Evolutionary conservation across 2,113 vertebrate genomes (phyloP).

Genomic region (Grallaria varia): DNA sequence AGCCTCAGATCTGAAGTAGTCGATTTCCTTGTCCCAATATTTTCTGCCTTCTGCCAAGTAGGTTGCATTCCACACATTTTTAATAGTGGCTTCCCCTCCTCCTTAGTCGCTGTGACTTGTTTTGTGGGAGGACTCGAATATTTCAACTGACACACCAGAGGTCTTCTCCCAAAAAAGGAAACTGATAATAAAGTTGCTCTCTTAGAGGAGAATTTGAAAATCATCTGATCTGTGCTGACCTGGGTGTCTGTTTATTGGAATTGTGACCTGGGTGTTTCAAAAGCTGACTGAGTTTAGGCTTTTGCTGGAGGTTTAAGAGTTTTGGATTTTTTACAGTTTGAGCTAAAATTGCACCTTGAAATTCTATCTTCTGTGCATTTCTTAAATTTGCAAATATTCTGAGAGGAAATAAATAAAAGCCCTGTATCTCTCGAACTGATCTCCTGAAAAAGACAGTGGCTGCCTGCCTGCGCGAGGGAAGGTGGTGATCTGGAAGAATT

Average conservation of each 20-base stretch:
- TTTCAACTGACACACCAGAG: not conserved
- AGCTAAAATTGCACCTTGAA: not conserved
- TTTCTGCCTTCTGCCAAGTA: constrained; percentile 14
- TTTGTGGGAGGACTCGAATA: constrained; percentile 8
- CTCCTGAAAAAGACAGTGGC: not conserved
- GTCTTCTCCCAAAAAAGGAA: constrained; percentile 4
- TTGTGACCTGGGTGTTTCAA: not conserved
- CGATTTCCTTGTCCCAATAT: not conserved
- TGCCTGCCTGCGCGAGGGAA: not conserved
- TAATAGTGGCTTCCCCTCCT: constrained; percentile 47
- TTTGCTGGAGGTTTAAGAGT: not conserved
- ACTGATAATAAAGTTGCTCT: not conserved
- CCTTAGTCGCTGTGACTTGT: constrained; percentile 43
- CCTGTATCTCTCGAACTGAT: not conserved
- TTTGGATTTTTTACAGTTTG: not conserved
- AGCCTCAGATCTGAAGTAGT: not conserved
- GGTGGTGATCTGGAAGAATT: constrained; percentile 23
- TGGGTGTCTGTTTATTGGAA: not conserved
- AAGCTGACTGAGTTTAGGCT: not conserved
- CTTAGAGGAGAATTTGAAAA: not conserved
- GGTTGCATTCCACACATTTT: constrained; percentile 61
- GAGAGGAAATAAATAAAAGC: not conserved
- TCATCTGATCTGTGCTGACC: not conserved
- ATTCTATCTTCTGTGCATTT: not conserved
- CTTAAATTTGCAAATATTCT: not conserved